Base-by-base conservation (phyloP, 2,888 invertebrate species). In the Orgyia antiqua region DNA sequence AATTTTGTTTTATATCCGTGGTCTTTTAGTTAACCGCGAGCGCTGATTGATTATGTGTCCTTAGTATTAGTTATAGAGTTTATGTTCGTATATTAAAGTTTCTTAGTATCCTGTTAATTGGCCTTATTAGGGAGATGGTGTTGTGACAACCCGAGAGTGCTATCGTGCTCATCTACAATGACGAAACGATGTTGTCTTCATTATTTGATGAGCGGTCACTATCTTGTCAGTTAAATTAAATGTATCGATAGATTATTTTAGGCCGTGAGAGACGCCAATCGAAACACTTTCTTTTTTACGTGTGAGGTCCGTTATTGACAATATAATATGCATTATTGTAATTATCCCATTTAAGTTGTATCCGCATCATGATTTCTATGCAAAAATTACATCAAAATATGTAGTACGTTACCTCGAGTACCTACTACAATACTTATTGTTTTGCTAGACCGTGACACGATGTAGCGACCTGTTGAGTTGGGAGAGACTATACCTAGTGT, bases 101-200 rank as follows among this genome's bases (percentile, higher is more conserved):
- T 45, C 45, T 55, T 62, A 68, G 63, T 69, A 68, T 78, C 66
- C 69, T 77, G 76, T 84, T 86, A 86, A 86, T 86, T 86, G 84
- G 84, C 69, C 82, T 84, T 83, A 86, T 86, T 86, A 84, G 75
- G 72, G 65, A 80, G 83, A 84, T 79, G 72, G 77, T 86, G 84
- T 86, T 86, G 84, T 86, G 86, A 86, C 86, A 86, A 83, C 73
- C 65, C 62, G 67, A 78, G 78, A 84, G 84, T 83, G 84, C 73
- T 86, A 86, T 86, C 86, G 83, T 84, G 83, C 62, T 66, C 79
- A 86, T 84, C 86, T 79, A 86, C 86, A 86, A 83, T 84, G 86
- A 86, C 84, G 86, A 86, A 86, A 86, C 86, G 84, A 79, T 75
- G 80, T 78, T 84, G 84, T 84, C 84, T 84, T 86, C 80, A 84